Percentiles rank a stretch among this genome's conserved stretches.
Conservation (phyloP, 2,888 invertebrate species). For the Polyploca ridens region DNA sequence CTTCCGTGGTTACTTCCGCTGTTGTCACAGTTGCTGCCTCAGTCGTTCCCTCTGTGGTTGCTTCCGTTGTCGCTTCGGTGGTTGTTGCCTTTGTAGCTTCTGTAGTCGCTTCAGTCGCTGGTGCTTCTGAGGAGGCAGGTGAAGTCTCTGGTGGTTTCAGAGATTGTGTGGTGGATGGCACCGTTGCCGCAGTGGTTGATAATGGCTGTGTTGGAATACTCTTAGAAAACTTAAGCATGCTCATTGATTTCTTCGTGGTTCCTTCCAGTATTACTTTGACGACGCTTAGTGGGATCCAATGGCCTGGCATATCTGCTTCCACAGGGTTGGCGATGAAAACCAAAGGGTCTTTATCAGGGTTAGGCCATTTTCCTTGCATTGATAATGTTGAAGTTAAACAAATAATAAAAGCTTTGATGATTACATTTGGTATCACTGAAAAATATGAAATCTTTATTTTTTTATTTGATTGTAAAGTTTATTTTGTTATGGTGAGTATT, state of each 20-base stretch:
- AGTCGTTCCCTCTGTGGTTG: conserved; percentile 18
- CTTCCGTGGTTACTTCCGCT: conserved; percentile 15
- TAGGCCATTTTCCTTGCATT: conserved; percentile 26
- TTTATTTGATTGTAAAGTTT: not conserved
- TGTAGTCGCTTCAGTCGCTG: conserved; percentile 21
- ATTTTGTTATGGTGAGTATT: not conserved
- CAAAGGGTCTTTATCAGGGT: conserved; percentile 45
- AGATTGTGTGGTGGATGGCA: not conserved
- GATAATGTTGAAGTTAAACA: conserved; percentile 17
- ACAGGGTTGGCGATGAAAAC: conserved; percentile 59
- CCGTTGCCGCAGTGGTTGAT: not conserved
- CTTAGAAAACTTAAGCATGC: not conserved
- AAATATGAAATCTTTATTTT: conserved; percentile 1
- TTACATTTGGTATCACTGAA: conserved; percentile 36
- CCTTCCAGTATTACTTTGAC: conserved; percentile 42
- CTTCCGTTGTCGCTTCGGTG: conserved; percentile 11
- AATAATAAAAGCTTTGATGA: conserved; percentile 18
- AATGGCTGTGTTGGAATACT: not conserved
- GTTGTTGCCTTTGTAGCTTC: conserved; percentile 17
- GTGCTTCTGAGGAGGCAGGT: conserved; percentile 19
- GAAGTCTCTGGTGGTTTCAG: not conserved
- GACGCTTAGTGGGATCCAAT: conserved; percentile 59
- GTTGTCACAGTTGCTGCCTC: conserved; percentile 14
- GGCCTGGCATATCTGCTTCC: conserved; percentile 59
- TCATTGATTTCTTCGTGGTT: not conserved